Base-by-base conservation (phyloP, 2,888 invertebrate species). In the Diarsia mendica region DNA sequence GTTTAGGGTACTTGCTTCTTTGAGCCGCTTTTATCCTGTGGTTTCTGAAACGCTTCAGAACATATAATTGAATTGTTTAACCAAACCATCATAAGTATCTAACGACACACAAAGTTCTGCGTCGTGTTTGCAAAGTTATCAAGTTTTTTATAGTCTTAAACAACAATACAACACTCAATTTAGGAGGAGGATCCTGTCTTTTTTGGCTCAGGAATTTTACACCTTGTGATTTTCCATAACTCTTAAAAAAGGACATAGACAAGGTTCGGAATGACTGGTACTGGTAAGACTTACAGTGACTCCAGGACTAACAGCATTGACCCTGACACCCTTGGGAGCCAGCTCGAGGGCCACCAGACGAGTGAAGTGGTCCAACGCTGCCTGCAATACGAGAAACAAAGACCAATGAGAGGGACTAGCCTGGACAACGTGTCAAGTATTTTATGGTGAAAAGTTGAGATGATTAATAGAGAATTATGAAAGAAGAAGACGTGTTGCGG, bases 291-390 rank as follows among this genome's bases (percentile, higher is more conserved):
- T 98, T 33, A 97, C 92, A 20, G 97, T 97, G 0, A 98, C 97
- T 20, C 98, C 98, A 28, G 98, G 98, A 89, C 97, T 98, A 28
- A 98, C 97, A 55, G 97, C 95, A 91, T 98, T 98, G 5, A 98
- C 98, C 53, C 98, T 93, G 8, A 98, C 97, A 18, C 93, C 95
- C 86, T 97, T 96, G 0, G 94, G 91, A 76, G 97, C 97, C 77
- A 97, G 91, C 90, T 97, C 98, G 70, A 98, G 92, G 2, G 98
- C 98, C 8, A 97, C 94, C 89, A 98, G 97, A 75, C 97, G 95
- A 0, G 89, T 90, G 85, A 92, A 92, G 80, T 91, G 92, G 71
- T 92, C 90, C 69, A 92, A 77, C 0, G 92, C 92, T 1, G 92
- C 92, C 91, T 92, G 87, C 28, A 69, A 69, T 13, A 6, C n/a